Percentiles rank a stretch among this genome's conserved stretches.
Conservation (phyloP, 2,113 vertebrate species). For the Oreamnos americanus region DNA sequence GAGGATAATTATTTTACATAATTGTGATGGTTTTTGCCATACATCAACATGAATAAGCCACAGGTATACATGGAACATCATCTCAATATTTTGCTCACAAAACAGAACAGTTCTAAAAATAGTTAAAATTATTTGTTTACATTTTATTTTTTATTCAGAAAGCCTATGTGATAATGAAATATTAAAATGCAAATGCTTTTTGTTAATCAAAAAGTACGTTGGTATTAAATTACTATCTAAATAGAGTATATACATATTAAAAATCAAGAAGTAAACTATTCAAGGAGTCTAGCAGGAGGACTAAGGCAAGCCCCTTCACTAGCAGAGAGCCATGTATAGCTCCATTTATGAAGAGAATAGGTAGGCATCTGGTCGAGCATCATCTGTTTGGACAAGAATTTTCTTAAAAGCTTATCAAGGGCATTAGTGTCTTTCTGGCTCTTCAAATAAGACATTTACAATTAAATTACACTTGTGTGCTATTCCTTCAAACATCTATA, state of each 20-base stretch:
- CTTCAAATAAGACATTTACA: not conserved
- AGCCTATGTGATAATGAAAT: not conserved
- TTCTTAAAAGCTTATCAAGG: not conserved
- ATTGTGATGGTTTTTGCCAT: not conserved
- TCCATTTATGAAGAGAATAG: not conserved
- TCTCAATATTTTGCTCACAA: not conserved
- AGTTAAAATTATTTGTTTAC: not conserved
- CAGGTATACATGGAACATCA: not conserved
- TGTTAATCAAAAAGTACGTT: not conserved
- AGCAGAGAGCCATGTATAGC: not conserved
- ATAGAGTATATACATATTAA: not conserved
- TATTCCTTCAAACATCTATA: not conserved
- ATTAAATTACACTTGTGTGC: not conserved
- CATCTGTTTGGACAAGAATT: not conserved
- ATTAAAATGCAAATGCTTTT: not conserved
- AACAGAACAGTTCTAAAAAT: not conserved
- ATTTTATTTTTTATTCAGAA: not conserved
- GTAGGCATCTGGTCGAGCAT: not conserved
- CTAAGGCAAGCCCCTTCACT: not conserved
- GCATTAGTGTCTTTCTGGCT: not conserved
- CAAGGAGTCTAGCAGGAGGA: not conserved
- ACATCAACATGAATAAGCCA: not conserved
- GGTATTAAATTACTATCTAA: not conserved
- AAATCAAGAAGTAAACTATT: not conserved
- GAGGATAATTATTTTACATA: not conserved